Percentiles rank a stretch among this genome's conserved stretches.
phyloP scores from a whole-genome alignment of 2,113 vertebrate species.

The Cyphomyrus discorhynchus region DNA sequence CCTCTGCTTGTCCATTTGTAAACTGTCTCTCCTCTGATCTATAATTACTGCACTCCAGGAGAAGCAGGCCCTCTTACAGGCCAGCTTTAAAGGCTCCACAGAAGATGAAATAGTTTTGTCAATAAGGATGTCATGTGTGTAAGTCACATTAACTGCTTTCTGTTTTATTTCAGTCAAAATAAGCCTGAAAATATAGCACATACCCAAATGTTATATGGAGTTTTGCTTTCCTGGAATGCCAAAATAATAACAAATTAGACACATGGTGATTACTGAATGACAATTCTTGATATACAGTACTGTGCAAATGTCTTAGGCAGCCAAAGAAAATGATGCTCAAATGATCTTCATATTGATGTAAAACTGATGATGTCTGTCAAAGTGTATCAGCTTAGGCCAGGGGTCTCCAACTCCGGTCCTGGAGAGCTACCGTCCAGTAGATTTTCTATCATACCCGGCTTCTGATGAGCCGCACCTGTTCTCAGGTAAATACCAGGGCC shows the following conservation, averaged over 20 bases:
- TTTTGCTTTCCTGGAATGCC: neutral
- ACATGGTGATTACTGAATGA: neutral
- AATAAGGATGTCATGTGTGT: neutral
- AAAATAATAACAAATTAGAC: neutral
- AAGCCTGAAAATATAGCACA: neutral
- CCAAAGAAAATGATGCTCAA: neutral
- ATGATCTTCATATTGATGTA: neutral
- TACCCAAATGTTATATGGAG: neutral
- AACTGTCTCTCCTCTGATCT: neutral
- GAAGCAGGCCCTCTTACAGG: slow-evolving; percentile 27
- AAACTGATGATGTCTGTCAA: neutral
- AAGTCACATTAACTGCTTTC: neutral
- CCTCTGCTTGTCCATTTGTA: neutral
- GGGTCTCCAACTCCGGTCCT: too few species aligned
- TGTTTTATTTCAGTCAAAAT: neutral
- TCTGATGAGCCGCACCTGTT: too few species aligned
- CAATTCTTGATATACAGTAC: neutral
- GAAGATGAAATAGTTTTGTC: slow-evolving; percentile 4
- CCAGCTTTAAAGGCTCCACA: slow-evolving; percentile 44
- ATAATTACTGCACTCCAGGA: neutral
- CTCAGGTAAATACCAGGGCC: too few species aligned
- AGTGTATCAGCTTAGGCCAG: neutral
- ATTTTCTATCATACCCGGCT: too few species aligned
- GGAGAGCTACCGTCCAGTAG: too few species aligned
- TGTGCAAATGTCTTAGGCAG: neutral